Percentiles rank a stretch among this genome's conserved stretches.
Conservation (phyloP, 2,797 vertebrate species). For the Megaceryle alcyon region DNA sequence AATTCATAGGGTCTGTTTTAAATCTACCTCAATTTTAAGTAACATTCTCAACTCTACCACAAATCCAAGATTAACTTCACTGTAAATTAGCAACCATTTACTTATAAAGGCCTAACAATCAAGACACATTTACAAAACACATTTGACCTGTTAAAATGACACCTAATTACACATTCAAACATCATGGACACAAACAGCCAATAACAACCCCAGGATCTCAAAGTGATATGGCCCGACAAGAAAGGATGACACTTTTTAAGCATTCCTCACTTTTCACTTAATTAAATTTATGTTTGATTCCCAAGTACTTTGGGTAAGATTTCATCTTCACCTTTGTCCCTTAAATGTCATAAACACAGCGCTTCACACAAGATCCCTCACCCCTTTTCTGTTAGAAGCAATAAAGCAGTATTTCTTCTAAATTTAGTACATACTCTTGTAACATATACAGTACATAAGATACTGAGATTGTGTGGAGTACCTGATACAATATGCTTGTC, state of each 20-base stretch:
- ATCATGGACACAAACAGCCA: slow-evolving; percentile 72
- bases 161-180: slow-evolving; percentile 77
- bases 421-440: background rate
- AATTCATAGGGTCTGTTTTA: background rate
- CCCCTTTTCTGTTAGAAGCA: background rate
- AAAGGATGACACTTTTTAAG: slow-evolving; percentile 59
- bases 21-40: background rate
- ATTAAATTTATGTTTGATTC: slow-evolving; percentile 11
- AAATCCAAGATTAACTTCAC: background rate
- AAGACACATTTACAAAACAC: slow-evolving; percentile 59
- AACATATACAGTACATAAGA: background rate
- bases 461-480: background rate
- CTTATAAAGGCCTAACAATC: slow-evolving; percentile 21
- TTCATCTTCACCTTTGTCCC: background rate
- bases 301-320: background rate
- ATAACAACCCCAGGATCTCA: slow-evolving; percentile 65
- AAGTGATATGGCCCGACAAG: slow-evolving; percentile 50
- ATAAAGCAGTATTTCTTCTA: background rate
- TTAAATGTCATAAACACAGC: background rate
- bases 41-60: background rate
- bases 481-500: background rate
- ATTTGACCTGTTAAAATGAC: slow-evolving; percentile 75
- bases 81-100: slow-evolving; percentile 9
- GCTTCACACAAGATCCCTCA: background rate
- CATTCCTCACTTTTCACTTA: slow-evolving; percentile 11